phyloP scores from a whole-genome alignment of 2,113 vertebrate genomes.

The Larimichthys polyactis region DNA sequence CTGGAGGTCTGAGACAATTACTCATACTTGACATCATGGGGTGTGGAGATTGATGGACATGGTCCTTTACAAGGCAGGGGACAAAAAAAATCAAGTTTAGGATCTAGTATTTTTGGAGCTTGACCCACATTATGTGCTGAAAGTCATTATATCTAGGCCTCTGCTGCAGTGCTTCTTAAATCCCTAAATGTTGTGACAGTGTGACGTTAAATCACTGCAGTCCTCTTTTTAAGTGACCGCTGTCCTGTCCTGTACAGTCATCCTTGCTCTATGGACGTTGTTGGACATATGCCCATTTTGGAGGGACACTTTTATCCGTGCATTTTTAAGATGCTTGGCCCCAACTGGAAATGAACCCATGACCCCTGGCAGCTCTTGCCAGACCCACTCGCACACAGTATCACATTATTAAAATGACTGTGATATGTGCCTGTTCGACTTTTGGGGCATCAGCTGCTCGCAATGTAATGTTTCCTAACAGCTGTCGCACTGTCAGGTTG shows the following conservation, averaged over 20 bases:
- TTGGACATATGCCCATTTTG: conserved; percentile 7
- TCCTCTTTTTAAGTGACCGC: not conserved
- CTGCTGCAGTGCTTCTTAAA: not conserved
- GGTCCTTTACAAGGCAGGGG: not conserved
- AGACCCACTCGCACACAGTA: conserved; percentile 28
- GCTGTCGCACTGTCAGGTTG: conserved; percentile 69
- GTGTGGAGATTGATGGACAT: not conserved
- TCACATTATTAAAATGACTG: conserved; percentile 61
- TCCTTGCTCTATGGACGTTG: not conserved
- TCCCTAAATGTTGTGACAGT: not conserved
- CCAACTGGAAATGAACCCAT: conserved; percentile 52
- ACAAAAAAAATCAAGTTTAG: not conserved
- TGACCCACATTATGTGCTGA: not conserved
- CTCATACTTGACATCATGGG: not conserved
- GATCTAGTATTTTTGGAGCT: not conserved
- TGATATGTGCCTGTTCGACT: conserved; percentile 57
- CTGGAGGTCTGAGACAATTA: too few relatives aligned
- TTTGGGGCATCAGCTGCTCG: conserved; percentile 74
- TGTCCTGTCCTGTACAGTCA: not conserved
- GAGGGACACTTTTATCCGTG: conserved; percentile 40
- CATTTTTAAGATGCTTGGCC: conserved; percentile 42
- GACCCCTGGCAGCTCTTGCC: conserved; percentile 36
- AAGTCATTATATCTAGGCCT: not conserved
- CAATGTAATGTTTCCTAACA: conserved; percentile 72
- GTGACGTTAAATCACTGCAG: not conserved